phyloP scores from a whole-genome alignment of 2,797 vertebrate species.

The Rhinoraja longicauda region DNA sequence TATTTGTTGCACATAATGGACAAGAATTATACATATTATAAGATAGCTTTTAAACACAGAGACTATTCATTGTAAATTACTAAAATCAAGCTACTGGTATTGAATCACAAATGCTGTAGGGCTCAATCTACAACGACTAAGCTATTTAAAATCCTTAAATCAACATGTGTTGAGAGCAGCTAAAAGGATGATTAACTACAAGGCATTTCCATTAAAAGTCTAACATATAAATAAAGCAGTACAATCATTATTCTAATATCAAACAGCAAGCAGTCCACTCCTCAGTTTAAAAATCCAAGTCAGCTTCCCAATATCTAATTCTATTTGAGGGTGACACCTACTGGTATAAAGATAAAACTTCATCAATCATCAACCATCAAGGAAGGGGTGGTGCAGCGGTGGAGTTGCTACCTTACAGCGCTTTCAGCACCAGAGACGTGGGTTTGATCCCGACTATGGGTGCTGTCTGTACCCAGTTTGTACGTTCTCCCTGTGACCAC shows the following conservation, averaged over 20 bases:
- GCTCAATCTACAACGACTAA: neutral
- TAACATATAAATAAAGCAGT: neutral
- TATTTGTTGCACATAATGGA: neutral
- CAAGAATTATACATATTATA: neutral
- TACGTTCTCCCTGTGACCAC: too few relatives aligned
- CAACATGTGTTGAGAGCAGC: neutral
- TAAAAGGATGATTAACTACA: neutral
- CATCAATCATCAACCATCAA: neutral
- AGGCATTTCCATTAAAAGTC: neutral
- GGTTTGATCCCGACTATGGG: too few relatives aligned
- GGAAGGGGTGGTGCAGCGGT: too few relatives aligned
- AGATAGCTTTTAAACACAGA: neutral
- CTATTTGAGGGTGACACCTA: conserved; percentile 9
- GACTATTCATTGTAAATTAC: neutral
- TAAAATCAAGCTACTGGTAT: neutral
- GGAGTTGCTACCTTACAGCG: too few relatives aligned
- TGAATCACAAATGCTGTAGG: neutral
- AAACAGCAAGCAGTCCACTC: conserved; percentile 19
- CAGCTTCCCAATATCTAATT: neutral
- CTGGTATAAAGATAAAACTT: neutral
- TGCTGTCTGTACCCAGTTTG: too few relatives aligned
- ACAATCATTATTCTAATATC: neutral
- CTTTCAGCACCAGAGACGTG: too few relatives aligned
- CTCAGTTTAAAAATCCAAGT: neutral
- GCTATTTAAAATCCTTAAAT: neutral